Base-by-base conservation (phyloP, 2,113 vertebrate genomes). In the Dryoscopus gambensis region DNA sequence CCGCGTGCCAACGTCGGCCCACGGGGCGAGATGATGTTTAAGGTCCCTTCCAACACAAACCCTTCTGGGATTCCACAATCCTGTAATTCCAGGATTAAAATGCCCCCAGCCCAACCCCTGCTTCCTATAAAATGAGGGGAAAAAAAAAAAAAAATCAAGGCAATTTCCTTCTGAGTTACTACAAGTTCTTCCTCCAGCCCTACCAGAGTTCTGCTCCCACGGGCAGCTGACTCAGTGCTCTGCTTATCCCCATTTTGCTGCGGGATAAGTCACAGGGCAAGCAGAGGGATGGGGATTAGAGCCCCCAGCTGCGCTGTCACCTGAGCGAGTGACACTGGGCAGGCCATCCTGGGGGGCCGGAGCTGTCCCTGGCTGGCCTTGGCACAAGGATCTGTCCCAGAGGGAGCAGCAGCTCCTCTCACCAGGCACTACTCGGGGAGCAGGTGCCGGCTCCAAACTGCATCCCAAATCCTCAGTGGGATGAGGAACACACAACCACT, bases 1-100 rank as follows among this genome's bases (percentile, higher is more conserved):
- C 35, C 21, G 3, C 2, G 0, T 2, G 27, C 13, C 37, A 31
- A 42, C 0, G 0, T 9, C 5, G 9, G 7, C 42, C 25, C 21
- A 0, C 0, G 19, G n/a, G 25, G 23, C 7, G 33, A 23, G 15
- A 3, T 9, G 12, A 27, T 23, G 12, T 39, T 27, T 18, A 25
- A 40, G 12, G 25, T 15, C 5, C 17, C 4, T 55, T 22, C 30
- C 63, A 19, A 60, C 2, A 5, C 62, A 15, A 82, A 22, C 2
- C 20, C 3, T 52, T 25, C 27, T 44, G 11, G 15, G 50, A 33
- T 11, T 2, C 5, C 19, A 24, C 6, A n/a, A 0, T 5, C 24
- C 37, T 13, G 1, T 5, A 22, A 40, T 71, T 24, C 33, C 4
- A 5, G 8, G 15, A 37, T 21, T 13, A 11, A 53, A 79, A 59